Base-by-base conservation (phyloP, 2,888 invertebrate genomes). In the Oxytorus armatus region DNA sequence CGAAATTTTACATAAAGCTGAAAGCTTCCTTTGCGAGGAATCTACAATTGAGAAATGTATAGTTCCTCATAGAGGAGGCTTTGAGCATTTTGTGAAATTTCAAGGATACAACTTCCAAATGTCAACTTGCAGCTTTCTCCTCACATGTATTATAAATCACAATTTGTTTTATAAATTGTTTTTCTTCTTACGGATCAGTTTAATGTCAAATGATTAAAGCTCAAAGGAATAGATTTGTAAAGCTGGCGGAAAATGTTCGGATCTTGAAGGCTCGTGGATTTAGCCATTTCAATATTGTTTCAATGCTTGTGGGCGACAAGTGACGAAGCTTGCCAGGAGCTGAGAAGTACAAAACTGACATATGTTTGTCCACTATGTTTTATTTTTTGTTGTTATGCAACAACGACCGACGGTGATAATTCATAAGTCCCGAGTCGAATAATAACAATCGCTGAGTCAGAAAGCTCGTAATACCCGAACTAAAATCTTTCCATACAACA, bases 261-360 rank as follows among this genome's bases (percentile, higher is more conserved):
- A 39, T 16, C 42, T 29, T 10, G 18, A 29, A n/a, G 47, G 16
- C 47, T n/a, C 29, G 11, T 2, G 11, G 14, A 23, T 66, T 36
- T 51, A n/a, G 36, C 2, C 10, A 29, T 49, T 14, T 5, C 7
- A 49, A 21, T 16, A 1, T 2, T 18, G 21, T 21, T 21, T 21
- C 8, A 21, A 36, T 36, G 44, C 44, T 47, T 47, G 44, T 16
- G 5, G 42, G 59, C 21, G 21, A n/a, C 44, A 7, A 61, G 59
- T n/a, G 21, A n/a, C 23, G 21, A 42, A 18, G 36, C 18, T 16
- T 11, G 4, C 14, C 10, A 8, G 1, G 10, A 36, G 10, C 36
- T 36, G 1, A 36, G 10, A 7, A 36, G 8, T 36, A 1, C 5
- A 8, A 8, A 8, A 10, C 36, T 36, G 1, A 10, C 10, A 7